These are phyloP conservation scores for Rhagonycha lutea DNA, from an alignment of 2,888 invertebrate genomes.

Conservation along the genomic window DNA sequence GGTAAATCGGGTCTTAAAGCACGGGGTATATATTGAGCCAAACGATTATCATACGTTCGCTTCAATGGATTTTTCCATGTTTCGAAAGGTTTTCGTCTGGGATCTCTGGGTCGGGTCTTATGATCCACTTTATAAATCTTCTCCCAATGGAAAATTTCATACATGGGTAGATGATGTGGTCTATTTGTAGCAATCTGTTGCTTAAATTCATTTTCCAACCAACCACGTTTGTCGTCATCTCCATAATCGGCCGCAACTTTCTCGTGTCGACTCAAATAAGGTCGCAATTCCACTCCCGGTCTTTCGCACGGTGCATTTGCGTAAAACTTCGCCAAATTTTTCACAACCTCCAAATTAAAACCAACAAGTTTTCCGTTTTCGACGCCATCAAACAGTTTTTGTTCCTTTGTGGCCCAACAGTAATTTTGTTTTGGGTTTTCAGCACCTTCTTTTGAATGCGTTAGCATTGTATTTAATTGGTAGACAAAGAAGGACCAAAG, in stretches of 20 bases:
- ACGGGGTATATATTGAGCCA: conserved; percentile 72
- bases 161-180: conserved; percentile 62
- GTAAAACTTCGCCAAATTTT: conserved; percentile 74
- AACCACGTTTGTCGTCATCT: conserved; percentile 68
- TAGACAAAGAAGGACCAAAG: conserved; percentile 86
- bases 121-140: conserved; percentile 77
- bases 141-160: conserved; percentile 83
- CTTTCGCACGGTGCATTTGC: conserved; percentile 68
- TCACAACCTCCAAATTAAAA: conserved; percentile 79
- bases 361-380: conserved; percentile 74
- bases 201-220: conserved; percentile 73
- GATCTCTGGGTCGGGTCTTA: conserved; percentile 70
- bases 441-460: conserved; percentile 66
- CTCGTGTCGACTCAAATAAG: conserved; percentile 68
- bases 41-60: conserved; percentile 70
- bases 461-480: conserved; percentile 84
- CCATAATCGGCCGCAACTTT: conserved; percentile 69
- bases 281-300: conserved; percentile 64
- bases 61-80: conserved; percentile 63
- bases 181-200: conserved; percentile 69
- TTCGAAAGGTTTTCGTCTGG: conserved; percentile 73
- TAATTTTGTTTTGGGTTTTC: conserved; percentile 75
- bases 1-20: conserved; percentile 64
- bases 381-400: conserved; percentile 75
- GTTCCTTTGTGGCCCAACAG: conserved; percentile 75